These are phyloP conservation scores for Phylloscopus trochilus DNA, from an alignment of 2,113 vertebrate species.

Conservation along the genomic window DNA sequence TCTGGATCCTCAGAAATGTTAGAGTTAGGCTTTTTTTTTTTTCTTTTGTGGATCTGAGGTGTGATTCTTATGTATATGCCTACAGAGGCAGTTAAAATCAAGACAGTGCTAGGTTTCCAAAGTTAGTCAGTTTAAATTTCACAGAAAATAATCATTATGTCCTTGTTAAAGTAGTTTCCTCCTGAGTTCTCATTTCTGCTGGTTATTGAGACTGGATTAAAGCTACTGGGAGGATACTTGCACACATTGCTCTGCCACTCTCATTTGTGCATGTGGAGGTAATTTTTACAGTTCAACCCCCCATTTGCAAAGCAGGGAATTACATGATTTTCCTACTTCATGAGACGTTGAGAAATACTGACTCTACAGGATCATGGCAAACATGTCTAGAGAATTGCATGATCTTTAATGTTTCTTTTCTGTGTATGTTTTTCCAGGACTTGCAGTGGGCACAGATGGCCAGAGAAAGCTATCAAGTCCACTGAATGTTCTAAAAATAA, in stretches of 20 bases:
- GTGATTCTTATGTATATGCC: background rate
- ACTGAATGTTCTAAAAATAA: constrained; percentile 1
- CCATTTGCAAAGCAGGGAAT: background rate
- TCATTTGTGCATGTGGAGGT: background rate
- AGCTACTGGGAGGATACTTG: background rate
- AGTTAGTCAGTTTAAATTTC: background rate
- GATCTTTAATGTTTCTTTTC: background rate
- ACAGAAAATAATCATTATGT: background rate
- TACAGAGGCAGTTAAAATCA: rapidly evolving
- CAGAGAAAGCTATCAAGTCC: background rate
- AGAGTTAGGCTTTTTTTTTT: background rate
- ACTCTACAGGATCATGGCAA: background rate
- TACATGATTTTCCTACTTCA: background rate
- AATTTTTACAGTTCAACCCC: background rate
- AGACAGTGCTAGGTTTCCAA: background rate
- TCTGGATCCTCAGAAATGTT: background rate
- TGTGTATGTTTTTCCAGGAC: background rate
- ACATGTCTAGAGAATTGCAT: background rate
- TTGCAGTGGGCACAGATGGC: background rate
- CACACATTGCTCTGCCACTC: rapidly evolving
- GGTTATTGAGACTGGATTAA: background rate
- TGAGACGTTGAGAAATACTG: background rate
- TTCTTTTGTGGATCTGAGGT: background rate
- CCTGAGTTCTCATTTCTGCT: background rate
- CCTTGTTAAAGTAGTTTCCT: background rate